Evolutionary conservation across 2,113 vertebrate genomes (phyloP), one percentile per base, ranked within the genome.

Genomic region (Dascyllus trimaculatus): DNA sequence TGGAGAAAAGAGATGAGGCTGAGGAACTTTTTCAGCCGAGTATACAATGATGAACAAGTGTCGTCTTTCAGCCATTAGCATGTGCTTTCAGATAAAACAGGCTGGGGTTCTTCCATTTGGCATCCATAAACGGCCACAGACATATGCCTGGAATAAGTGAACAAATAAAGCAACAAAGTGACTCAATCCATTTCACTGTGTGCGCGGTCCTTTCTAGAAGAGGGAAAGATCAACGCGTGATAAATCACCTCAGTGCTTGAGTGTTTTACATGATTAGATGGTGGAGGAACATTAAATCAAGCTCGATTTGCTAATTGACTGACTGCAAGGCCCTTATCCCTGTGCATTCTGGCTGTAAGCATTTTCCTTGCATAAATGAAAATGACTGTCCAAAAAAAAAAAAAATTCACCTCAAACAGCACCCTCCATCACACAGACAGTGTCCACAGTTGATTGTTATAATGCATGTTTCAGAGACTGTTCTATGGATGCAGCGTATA

Each of bases 181-280:
- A 58, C 26, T 67, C 18, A 43, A 69, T 85, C 46, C 64, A 54
- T 76, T 86, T 81, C 64, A 75, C 67, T 43, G 58, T 17, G 24
- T 53, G 70, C 74, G 71, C 45, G 14, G 59, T 64, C 71, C 26
- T 53, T 9, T 32, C 77, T 81, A 70, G 71, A 85, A 81, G 78
- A 59, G 61, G 76, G 48, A 75, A 78, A 82, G 78, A 88, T 66
- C 82, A 82, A 75, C 72, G 58, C n/a, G 48, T 74, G 82, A 90
- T 89, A 85, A 90, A 91, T 89, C 75, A 84, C 73, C 53, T 63
- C 48, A 40, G 40, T 18, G 58, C 71, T 59, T 4, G 9, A 66
- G 82, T 82, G 78, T 82, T 81, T 85, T 81, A 77, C 75, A 88
- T 85, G 85, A 92, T 88, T 83, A 73, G 79, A 89, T 86, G 70